Base-by-base conservation (phyloP, 2,888 invertebrate genomes). In the Pristionchus maxplancki region DNA sequence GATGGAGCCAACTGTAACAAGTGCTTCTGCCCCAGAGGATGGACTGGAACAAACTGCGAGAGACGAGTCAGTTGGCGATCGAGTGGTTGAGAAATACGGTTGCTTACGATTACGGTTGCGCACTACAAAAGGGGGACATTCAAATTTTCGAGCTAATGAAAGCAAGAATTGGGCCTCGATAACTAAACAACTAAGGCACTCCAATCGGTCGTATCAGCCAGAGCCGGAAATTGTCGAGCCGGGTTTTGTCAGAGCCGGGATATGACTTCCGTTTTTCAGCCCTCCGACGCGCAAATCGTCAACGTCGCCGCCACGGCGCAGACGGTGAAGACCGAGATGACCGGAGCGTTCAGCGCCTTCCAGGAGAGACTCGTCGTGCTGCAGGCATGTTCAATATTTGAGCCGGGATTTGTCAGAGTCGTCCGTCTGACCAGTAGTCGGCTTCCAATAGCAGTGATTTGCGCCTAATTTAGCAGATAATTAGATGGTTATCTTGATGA, bases 31-130 rank as follows among this genome's bases (percentile, higher is more conserved):
- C 85, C 85, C 28, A 37, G 85, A 20, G 85, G 85, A 85, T 85
- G 85, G 85, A 44, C 85, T 20, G 85, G 85, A 85, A 85, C 85
- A 20, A 85, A 85, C 64, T 85, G 85, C 64, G 62, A 85, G 40
- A 64, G 40, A 64, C 62, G 85, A 64, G 85, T 85, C 1, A 24
- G 85, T 40, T 64, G 1, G 9, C 48, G 28, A 48, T 34, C 34
- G 31, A 9, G 31, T 28, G n/a, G n/a, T n/a, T 28, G 37, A 48
- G 44, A 48, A 6, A 48, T 6, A 6, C 8, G 44, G 13, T 48
- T 48, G 13, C 44, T 48, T 9, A 48, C 48, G 48, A 13, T 48
- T n/a, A n/a, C n/a, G n/a, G n/a, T n/a, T n/a, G n/a, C n/a, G n/a
- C n/a, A n/a, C n/a, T n/a, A n/a, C n/a, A n/a, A n/a, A n/a, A n/a